Evolutionary conservation across 2,888 invertebrate genomes (phyloP), one percentile per base, ranked within the genome.

Genomic region (Parnassius smintheus): DNA sequence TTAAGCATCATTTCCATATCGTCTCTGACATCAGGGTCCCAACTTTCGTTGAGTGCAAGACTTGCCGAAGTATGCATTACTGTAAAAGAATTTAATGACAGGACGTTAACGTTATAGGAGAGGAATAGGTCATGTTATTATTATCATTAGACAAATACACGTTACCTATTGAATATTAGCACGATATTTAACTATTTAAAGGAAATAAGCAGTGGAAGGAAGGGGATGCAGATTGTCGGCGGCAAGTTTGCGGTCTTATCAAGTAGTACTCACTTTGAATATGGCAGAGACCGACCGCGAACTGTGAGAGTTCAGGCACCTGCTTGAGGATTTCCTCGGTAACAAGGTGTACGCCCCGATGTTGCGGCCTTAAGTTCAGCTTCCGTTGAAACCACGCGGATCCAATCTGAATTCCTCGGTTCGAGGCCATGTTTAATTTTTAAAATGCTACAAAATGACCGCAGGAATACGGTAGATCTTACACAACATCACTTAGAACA

Each of bases 1-100:
- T 98, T 98, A 90, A 99, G 94, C 97, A 99, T 98, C 98, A 98
- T 98, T 93, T 99, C 98, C 98, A 98, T 98, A 87, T 99, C 99
- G 86, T 98, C 98, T 92, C 98, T 94, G 68, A 98, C 98, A 91
- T 98, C 97, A 71, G 98, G 98, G 93, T 98, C 98, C 98, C 98
- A 98, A 92, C 98, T 98, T 94, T 98, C 98, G 91, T 98, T 98
- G 86, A 98, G 93, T 75, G 98, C 97, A 88, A 99, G 94, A 93
- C 98, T 98, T 85, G 98, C 98, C 81, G 98, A 98, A 82, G 98
- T 99, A 93, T 98, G 98, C 92, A 98, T 95, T 91, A 99, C 98
- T 98, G 94, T 78, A 94, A 94, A 75, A 83, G 18, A 18, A 18
- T 18, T 18, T 18, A 18, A 35, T 35, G 35, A 7, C 35, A 35